phyloP scores from a whole-genome alignment of 2,888 invertebrate species.

The Drosophila emarginata region DNA sequence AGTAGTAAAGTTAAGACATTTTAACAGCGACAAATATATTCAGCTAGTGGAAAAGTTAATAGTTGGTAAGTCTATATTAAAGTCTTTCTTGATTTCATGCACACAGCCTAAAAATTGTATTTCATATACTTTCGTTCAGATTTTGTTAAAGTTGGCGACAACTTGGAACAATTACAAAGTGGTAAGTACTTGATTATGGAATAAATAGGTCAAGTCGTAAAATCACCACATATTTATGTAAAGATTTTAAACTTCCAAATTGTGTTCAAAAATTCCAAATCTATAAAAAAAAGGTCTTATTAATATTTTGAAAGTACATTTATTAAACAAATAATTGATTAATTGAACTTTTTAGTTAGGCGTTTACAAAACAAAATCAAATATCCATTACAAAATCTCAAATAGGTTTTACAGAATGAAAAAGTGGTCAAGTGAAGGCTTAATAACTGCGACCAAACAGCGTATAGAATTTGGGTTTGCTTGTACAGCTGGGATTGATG shows the following conservation, averaged over 20 bases:
- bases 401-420: not conserved
- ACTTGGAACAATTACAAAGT: not conserved
- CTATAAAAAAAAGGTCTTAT: not conserved
- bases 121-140: no score
- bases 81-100: no score
- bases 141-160: not conserved
- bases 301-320: slow-evolving; percentile 2
- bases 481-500: slow-evolving; percentile 92
- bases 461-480: slow-evolving; percentile 91
- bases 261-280: not conserved
- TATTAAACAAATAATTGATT: slow-evolving; percentile 1
- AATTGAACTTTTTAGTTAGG: not conserved
- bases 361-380: not conserved
- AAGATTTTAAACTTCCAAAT: not conserved
- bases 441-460: slow-evolving; percentile 98
- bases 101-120: no score
- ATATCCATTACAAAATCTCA: not conserved
- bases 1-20: no score
- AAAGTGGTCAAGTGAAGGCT: slow-evolving; percentile 46
- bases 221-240: not conserved
- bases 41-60: not conserved
- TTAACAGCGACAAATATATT: no score
- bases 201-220: not conserved
- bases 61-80: no score
- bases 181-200: not conserved